Evolutionary conservation across 2,888 invertebrate genomes (phyloP).

Genomic region (Zygogramma bicolorata): DNA sequence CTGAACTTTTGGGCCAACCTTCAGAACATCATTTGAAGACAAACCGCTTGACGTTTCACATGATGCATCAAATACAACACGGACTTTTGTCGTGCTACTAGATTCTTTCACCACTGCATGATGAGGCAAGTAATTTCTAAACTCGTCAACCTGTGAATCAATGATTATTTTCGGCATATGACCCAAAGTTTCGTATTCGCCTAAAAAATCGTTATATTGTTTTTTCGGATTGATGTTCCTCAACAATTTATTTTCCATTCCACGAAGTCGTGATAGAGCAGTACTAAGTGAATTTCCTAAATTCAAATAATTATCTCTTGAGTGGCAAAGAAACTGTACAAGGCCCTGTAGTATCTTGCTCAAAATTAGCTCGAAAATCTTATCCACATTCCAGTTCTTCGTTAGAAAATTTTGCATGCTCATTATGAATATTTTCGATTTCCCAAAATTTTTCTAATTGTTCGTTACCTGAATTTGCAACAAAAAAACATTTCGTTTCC

Average conservation of each 20-base stretch:
- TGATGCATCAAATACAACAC: conserved; percentile 38
- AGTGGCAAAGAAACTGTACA: conserved; percentile 12
- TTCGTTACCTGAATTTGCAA: no score
- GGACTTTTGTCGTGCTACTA: conserved; percentile 38
- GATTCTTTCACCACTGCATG: conserved; percentile 32
- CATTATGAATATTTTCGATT: conserved; percentile 3
- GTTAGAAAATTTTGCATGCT: conserved; percentile 8
- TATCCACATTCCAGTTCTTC: conserved; percentile 17
- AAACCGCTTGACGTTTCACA: conserved; percentile 26
- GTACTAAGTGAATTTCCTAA: neutral
- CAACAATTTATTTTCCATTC: conserved; percentile 28
- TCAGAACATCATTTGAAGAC: conserved; percentile 31
- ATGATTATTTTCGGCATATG: conserved; percentile 40
- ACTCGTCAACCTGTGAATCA: neutral
- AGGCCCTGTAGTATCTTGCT: neutral
- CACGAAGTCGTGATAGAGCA: conserved; percentile 33
- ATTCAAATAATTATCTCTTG: neutral
- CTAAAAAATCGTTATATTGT: conserved; percentile 4
- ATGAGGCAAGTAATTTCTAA: conserved; percentile 39
- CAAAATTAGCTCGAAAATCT: neutral
- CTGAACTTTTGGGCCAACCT: conserved; percentile 32
- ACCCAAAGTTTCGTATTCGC: neutral
- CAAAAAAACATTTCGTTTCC: no score
- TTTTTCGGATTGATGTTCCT: conserved; percentile 8
- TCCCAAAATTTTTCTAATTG: conserved; percentile 13